A percentile compares a stretch with the other conserved stretches of the same genome.
These are phyloP conservation scores for Pseudococcus jackbeardsleyi DNA, from an alignment of 2,888 invertebrate genomes.

Conservation along the genomic window DNA sequence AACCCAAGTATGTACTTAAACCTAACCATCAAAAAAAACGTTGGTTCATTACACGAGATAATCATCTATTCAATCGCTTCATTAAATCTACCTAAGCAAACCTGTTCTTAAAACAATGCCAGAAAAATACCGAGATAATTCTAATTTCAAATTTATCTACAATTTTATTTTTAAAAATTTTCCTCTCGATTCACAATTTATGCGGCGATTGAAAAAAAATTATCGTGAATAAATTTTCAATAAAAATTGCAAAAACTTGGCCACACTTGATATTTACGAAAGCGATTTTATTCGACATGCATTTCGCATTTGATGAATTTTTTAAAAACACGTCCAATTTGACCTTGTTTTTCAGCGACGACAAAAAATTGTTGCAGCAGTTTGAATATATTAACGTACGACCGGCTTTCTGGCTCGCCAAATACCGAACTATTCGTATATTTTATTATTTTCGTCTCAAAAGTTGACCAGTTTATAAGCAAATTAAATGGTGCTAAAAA, in stretches of 20 bases:
- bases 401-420: background rate
- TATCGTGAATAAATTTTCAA: background rate
- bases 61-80: background rate
- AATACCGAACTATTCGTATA: background rate
- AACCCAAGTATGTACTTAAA: background rate
- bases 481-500: background rate
- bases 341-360: background rate
- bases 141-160: background rate
- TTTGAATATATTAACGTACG: background rate
- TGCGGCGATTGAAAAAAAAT: background rate
- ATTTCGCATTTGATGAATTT: background rate
- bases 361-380: conserved; percentile 1
- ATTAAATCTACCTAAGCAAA: background rate
- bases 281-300: background rate
- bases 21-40: background rate
- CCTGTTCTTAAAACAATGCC: conserved; percentile 26
- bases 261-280: background rate
- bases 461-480: background rate
- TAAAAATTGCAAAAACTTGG: background rate
- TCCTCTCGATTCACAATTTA: background rate
- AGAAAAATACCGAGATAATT: background rate
- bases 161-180: conserved; percentile 2
- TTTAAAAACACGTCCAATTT: background rate
- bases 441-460: background rate
- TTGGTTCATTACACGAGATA: background rate